These are phyloP conservation scores for Neoascia interrupta DNA, from an alignment of 2,888 invertebrate species.

Conservation along the genomic window DNA sequence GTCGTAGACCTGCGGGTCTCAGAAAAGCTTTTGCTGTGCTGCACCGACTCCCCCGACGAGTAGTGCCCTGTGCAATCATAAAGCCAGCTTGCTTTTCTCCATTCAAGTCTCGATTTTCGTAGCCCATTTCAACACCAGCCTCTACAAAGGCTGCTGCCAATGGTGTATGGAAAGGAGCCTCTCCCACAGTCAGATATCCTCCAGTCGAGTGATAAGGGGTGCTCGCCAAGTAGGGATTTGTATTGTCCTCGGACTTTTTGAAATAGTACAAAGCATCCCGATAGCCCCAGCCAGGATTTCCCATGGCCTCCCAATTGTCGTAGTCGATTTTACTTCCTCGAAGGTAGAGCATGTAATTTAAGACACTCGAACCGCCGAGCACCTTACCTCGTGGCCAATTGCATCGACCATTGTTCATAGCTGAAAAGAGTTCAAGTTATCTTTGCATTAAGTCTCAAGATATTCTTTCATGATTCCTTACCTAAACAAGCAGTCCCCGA, in stretches of 20 bases:
- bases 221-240: conserved; percentile 89
- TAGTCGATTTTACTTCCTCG: conserved; percentile 94
- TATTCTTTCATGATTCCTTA: too few relatives aligned
- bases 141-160: conserved; percentile 90
- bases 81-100: conserved; percentile 93
- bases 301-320: conserved; percentile 92
- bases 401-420: conserved; percentile 90
- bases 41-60: conserved; percentile 89
- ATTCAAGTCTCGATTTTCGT: conserved; percentile 92
- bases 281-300: conserved; percentile 94
- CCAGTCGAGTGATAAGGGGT: conserved; percentile 90
- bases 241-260: conserved; percentile 94
- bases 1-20: conserved; percentile 87
- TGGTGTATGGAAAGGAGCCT: conserved; percentile 93
- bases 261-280: conserved; percentile 90
- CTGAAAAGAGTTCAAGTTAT: conserved; percentile 81
- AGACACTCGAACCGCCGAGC: conserved; percentile 92
- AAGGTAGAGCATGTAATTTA: conserved; percentile 95
- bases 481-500: conserved; percentile 90
- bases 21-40: conserved; percentile 94
- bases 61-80: conserved; percentile 92
- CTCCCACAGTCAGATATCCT: conserved; percentile 90
- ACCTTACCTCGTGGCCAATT: conserved; percentile 97
- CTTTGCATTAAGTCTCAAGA: neutral
- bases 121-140: conserved; percentile 91